phyloP scores from a whole-genome alignment of 23 tunicate species.

The Halocynthia aurantium region DNA sequence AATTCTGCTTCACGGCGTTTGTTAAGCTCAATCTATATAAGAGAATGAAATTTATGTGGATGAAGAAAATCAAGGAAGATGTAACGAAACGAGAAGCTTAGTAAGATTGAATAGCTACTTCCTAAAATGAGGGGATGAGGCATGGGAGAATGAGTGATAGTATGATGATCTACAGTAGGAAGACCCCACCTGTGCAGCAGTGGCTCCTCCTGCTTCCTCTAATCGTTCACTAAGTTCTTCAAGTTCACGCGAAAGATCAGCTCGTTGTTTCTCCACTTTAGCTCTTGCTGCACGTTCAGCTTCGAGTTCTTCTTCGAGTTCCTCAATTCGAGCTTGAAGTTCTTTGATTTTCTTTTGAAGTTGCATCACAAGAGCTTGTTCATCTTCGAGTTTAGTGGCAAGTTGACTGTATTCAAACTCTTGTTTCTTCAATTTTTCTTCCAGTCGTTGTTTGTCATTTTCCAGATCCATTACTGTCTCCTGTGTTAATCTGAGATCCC shows the following conservation, averaged over 20 bases:
- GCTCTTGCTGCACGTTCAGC: constrained; percentile 42
- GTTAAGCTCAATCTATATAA: constrained; percentile 24
- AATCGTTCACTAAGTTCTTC: constrained; percentile 53
- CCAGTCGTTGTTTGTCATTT: constrained; percentile 83
- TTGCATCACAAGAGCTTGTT: constrained; percentile 84
- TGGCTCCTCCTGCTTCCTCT: constrained; percentile 48
- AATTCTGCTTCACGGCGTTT: constrained; percentile 43
- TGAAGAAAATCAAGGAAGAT: too few relatives aligned
- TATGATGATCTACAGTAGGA: too few relatives aligned
- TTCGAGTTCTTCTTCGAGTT: constrained; percentile 55
- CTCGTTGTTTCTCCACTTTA: constrained; percentile 25
- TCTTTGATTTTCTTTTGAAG: constrained; percentile 96
- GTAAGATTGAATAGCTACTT: too few relatives aligned
- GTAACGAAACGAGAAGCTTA: not conserved
- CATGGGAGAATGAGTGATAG: too few relatives aligned
- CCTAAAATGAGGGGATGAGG: too few relatives aligned
- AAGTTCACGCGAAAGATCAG: constrained; percentile 40
- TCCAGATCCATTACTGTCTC: constrained; percentile 91
- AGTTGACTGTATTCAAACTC: constrained; percentile 96
- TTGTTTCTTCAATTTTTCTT: constrained; percentile 82
- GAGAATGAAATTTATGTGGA: not conserved
- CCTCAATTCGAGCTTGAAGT: constrained; percentile 71
- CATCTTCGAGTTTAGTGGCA: constrained; percentile 91
- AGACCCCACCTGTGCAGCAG: constrained; percentile 41
- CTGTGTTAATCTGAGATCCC: constrained; percentile 74